Percentiles rank a stretch among this genome's conserved stretches.
phyloP scores from a whole-genome alignment of 2,113 vertebrate species.

The Corythaeola cristata region DNA sequence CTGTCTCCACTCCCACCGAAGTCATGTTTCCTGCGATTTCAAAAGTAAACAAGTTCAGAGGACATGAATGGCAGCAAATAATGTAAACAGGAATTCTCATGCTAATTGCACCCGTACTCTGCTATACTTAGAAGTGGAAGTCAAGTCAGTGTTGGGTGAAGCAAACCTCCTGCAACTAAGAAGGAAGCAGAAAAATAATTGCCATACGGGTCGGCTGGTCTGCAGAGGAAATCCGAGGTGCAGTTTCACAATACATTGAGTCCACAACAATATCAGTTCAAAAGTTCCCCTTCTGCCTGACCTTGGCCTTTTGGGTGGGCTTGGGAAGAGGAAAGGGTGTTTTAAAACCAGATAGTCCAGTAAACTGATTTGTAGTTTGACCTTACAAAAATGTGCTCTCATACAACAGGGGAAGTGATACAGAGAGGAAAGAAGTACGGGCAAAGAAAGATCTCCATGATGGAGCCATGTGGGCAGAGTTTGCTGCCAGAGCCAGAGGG shows the following conservation, averaged over 20 bases:
- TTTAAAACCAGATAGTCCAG: neutral
- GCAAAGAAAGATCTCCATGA: neutral
- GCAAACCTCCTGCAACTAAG: conserved; percentile 11
- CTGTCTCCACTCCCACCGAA: neutral
- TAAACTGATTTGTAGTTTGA: neutral
- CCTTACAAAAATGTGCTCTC: neutral
- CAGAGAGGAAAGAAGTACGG: neutral
- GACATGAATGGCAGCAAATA: conserved; percentile 24
- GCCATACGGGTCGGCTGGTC: accelerated
- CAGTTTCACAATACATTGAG: conserved; percentile 30
- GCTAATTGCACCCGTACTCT: neutral
- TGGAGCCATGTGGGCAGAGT: neutral
- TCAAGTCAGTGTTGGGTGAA: conserved; percentile 7
- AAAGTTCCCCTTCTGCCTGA: conserved; percentile 33
- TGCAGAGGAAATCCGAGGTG: conserved; percentile 48
- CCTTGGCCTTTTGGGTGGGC: conserved; percentile 18
- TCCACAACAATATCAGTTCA: conserved; percentile 23
- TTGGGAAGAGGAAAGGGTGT: conserved; percentile 17
- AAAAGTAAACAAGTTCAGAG: conserved; percentile 22
- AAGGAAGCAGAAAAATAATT: conserved; percentile 61
- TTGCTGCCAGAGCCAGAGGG: neutral
- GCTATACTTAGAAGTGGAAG: conserved; percentile 56
- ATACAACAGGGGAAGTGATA: neutral
- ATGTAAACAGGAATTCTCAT: conserved; percentile 60
- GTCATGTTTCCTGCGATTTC: conserved; percentile 19